Conservation (phyloP, 2,797 vertebrate genomes). For the Erethizon dorsatum region DNA sequence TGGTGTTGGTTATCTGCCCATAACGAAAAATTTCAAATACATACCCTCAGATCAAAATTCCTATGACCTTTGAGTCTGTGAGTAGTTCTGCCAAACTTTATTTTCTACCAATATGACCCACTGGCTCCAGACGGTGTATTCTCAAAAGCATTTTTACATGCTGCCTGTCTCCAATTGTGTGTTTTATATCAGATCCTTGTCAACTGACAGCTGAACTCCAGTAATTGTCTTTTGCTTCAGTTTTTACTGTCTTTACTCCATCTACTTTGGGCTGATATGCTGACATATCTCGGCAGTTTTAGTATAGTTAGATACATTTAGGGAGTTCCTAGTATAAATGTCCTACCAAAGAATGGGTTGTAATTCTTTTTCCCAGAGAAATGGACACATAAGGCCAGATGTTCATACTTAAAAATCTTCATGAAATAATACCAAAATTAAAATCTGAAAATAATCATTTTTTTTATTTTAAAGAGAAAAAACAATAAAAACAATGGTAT, state of each 20-base stretch:
- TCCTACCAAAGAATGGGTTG: rapidly evolving
- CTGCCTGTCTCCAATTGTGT: not conserved
- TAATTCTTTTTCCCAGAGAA: not conserved
- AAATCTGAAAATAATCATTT: not conserved
- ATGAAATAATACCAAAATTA: not conserved
- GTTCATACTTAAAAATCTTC: not conserved
- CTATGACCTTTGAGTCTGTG: not conserved
- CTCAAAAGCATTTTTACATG: not conserved
- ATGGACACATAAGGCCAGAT: not conserved
- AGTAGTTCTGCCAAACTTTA: not conserved
- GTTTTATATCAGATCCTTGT: not conserved
- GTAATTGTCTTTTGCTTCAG: not conserved
- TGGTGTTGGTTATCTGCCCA: not conserved
- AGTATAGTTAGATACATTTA: not conserved
- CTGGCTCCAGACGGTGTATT: not conserved
- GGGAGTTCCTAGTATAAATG: not conserved
- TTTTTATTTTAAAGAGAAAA: too few relatives aligned
- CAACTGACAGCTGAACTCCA: not conserved
- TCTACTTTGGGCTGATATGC: not conserved
- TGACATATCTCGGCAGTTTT: not conserved
- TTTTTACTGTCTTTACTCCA: not conserved
- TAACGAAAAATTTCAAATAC: not conserved
- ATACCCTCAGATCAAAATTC: not conserved
- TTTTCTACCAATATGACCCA: not conserved
- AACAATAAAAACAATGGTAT: too few relatives aligned